Evolutionary conservation across 2,113 vertebrate genomes (phyloP), one percentile per base, ranked within the genome.

Genomic region (Pteruthius melanotis): DNA sequence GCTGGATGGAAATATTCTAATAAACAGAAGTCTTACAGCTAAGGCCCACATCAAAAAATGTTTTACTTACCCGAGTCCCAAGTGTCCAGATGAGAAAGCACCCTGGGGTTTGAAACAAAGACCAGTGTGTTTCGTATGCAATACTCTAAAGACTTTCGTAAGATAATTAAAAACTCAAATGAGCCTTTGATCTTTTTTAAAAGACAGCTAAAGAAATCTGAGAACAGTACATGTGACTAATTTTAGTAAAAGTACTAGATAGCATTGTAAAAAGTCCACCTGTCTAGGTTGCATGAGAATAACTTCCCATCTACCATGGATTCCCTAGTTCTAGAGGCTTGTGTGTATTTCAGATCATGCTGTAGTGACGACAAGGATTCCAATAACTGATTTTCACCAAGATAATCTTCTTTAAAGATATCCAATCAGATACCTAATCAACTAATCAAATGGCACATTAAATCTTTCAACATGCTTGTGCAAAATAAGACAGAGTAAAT

Each of bases 51-150:
- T 52, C 17, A 60, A 81, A 15, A 30, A 35, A 81, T 23, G 13
- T n/a, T 92, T 90, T 77, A 93, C 98, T 98, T 98, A 99, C 99
- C 99, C 16, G 95, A 95, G 82, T 92, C 97, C 97, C 98, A 98
- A 69, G 97, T 97, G 94, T 98, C 97, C 95, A 99, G 93, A 94
- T 98, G 98, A 82, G 98, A 98, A 96, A 99, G 98, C 89, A 99
- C 99, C 98, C 99, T 99, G 81, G 15, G 93, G 83, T 64, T 95
- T 81, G 83, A 82, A 87, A 97, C 27, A 92, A 83, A 84, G 91
- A 68, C 79, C 24, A 78, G 24, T 19, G 37, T 57, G 15, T 75
- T 93, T 87, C 52, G 89, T 35, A 83, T 19, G 35, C 27, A 86
- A 61, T 42, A 69, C 26, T 79, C 37, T 68, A 47, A 83, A 87